Percentiles rank a stretch among this genome's conserved stretches.
Evolutionary conservation across 2,113 vertebrate species (phyloP).

Genomic region (Glaucidium brasilianum): DNA sequence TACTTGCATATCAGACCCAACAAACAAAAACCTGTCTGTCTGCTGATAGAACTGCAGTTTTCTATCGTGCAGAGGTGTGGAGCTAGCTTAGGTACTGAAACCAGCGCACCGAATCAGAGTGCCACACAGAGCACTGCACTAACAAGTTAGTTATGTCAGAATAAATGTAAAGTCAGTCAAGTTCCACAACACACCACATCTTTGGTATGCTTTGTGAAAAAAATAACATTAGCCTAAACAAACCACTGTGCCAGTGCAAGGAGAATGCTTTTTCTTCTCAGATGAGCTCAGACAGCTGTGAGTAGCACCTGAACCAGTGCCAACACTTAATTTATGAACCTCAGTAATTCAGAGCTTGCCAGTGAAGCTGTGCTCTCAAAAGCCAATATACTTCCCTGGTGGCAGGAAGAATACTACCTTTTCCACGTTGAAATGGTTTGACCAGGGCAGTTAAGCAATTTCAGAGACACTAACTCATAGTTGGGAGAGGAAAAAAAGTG

Average conservation of each 20-base stretch:
- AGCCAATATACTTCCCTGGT: neutral
- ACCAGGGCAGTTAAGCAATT: neutral
- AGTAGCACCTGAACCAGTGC: neutral
- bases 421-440: neutral
- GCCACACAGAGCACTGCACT: neutral
- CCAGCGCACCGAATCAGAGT: accelerated
- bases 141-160: neutral
- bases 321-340: neutral
- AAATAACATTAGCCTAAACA: neutral
- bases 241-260: neutral
- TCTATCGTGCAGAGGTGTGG: accelerated
- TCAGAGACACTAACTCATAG: neutral
- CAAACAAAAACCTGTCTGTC: neutral
- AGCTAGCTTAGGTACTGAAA: neutral
- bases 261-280: neutral
- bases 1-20: neutral
- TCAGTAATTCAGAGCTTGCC: neutral
- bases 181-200: neutral
- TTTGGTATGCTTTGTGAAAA: neutral
- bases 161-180: neutral
- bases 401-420: neutral
- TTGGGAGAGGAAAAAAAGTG: neutral
- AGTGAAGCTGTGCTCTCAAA: neutral
- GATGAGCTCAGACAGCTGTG: neutral
- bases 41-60: accelerated